phyloP scores from a whole-genome alignment of 2,888 invertebrate genomes.

The Philereme transversata region DNA sequence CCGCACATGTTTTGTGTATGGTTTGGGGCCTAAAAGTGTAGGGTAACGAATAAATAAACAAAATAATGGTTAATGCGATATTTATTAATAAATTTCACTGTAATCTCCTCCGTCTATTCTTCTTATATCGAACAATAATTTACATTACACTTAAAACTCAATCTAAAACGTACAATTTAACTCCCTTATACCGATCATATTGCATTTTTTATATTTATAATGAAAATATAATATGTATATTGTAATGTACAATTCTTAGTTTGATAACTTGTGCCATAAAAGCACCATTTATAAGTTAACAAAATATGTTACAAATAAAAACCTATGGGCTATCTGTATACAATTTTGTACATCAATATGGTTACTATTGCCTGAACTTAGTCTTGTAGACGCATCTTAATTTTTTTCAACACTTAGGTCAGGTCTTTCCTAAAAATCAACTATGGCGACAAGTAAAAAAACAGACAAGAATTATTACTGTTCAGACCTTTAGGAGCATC shows the following conservation, averaged over 20 bases:
- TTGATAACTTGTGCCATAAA: conserved; percentile 48
- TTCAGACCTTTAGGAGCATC: too few species aligned
- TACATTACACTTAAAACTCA: conserved; percentile 75
- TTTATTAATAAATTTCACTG: conserved; percentile 83
- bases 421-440: too few species aligned
- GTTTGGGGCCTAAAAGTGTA: too few species aligned
- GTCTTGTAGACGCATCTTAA: too few species aligned
- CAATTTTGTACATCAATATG: conserved; percentile 43
- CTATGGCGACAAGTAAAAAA: too few species aligned
- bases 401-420: too few species aligned
- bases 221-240: conserved; percentile 65
- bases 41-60: conserved; percentile 42
- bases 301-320: conserved; percentile 32
- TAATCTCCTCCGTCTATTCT: conserved; percentile 78
- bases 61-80: conserved; percentile 78
- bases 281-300: conserved; percentile 47
- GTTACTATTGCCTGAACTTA: background rate
- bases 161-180: conserved; percentile 66
- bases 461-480: too few species aligned
- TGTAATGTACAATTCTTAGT: conserved; percentile 51
- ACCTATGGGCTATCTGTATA: conserved; percentile 41
- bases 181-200: conserved; percentile 68
- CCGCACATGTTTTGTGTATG: too few species aligned
- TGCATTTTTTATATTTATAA: conserved; percentile 67
- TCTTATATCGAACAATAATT: conserved; percentile 78